Base-by-base conservation (phyloP, 2,797 vertebrate genomes). In the Clamator glandarius region DNA sequence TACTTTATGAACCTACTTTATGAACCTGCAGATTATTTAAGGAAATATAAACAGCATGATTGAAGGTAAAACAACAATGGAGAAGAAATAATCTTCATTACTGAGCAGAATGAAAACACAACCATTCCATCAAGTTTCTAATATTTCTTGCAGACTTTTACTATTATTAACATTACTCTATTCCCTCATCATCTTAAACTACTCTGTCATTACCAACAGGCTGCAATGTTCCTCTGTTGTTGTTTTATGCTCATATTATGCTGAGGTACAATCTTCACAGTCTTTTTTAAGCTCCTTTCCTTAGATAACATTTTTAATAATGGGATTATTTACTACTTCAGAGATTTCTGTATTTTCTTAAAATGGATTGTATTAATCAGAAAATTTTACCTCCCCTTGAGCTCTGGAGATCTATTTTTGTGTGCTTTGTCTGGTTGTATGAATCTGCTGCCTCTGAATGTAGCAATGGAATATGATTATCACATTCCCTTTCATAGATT, bases 341-440 rank as follows among this genome's bases (percentile, higher is more conserved):
- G 87, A 3, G 64, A 21, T 68, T 84, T 84, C 51, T 83, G 7
- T 70, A 28, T 87, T 94, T 94, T 78, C 42, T 82, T 92, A 31
- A 80, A 87, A 80, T 23, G 23, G 63, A 25, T 35, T 48, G 8
- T 28, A 36, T 35, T 80, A 89, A 78, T 25, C 26, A 80, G 41
- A 88, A 86, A 84, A 66, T 62, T 52, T 86, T 19, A 10, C 61
- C 20, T 42, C 90, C 78, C 19, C 14, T 25, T 61, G 29, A 68
- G 8, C 89, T 80, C 15, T 69, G 59, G 31, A 8, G 20, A 51
- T 68, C 46, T 93, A n/a, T 80, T 93, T 87, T 76, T 62, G 19
- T 68, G 11, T 80, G 77, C 39, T 93, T 87, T 93, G 23, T 63
- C 92, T 87, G 90, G 89, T 82, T 92, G 58, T 69, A 84, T 55